These are phyloP conservation scores for Danio tinwini DNA, from an alignment of 2,797 vertebrate genomes.

Conservation along the genomic window DNA sequence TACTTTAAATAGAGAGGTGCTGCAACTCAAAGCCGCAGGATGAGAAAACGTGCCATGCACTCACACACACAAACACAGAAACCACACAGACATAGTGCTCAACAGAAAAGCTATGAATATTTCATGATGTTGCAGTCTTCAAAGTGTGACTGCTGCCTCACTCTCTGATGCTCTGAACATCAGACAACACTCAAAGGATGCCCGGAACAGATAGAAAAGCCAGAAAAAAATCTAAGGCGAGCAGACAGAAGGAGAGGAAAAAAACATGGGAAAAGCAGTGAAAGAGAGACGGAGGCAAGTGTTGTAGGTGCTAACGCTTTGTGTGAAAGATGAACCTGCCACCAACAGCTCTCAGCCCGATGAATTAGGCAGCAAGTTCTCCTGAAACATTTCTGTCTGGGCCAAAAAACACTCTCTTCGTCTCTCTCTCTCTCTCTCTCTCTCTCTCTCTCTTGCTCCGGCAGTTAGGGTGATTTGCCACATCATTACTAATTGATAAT, in stretches of 20 bases:
- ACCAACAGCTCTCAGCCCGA: slow-evolving; percentile 36
- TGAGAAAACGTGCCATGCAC: slow-evolving; percentile 22
- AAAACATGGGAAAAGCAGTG: slow-evolving; percentile 4
- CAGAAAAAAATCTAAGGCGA: slow-evolving; percentile 33
- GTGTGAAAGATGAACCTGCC: slow-evolving; percentile 58
- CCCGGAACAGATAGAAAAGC: slow-evolving; percentile 46
- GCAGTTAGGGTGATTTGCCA: slow-evolving; percentile 73
- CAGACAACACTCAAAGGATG: slow-evolving; percentile 49
- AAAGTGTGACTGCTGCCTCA: slow-evolving; percentile 59
- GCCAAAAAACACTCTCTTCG: slow-evolving; percentile 36
- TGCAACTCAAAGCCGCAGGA: slow-evolving; percentile 11
- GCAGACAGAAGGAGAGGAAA: slow-evolving; percentile 26
- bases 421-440: slow-evolving; percentile 16
- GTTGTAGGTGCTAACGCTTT: slow-evolving; percentile 48
- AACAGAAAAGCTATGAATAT: slow-evolving; percentile 69
- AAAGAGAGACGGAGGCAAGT: slow-evolving; percentile 33
- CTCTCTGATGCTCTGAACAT: slow-evolving; percentile 36
- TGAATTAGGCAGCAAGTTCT: slow-evolving; percentile 51
- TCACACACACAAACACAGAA: slow-evolving; percentile 28
- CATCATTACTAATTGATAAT: slow-evolving; percentile 79
- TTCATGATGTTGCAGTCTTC: slow-evolving; percentile 68
- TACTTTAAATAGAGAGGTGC: slow-evolving; percentile 18
- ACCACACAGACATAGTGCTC: slow-evolving; percentile 41
- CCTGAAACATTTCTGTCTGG: slow-evolving; percentile 16
- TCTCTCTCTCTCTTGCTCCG: slow-evolving; percentile 58